A percentile compares a stretch with the other conserved stretches of the same genome.
Evolutionary conservation across 2,113 vertebrate species (phyloP).

Genomic region (Embiotoca jacksoni): DNA sequence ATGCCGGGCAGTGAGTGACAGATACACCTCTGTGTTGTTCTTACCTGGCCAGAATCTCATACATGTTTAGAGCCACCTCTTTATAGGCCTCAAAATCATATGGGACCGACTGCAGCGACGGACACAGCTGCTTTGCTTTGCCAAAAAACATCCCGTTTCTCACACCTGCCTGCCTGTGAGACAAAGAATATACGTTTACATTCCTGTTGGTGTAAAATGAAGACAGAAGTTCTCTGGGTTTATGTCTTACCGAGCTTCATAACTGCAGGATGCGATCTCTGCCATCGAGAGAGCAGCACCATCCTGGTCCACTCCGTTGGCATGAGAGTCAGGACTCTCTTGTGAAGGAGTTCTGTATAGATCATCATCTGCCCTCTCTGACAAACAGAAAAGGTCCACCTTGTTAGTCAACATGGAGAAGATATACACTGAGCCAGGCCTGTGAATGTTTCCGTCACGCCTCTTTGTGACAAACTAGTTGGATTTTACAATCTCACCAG

Average conservation of each 20-base stretch:
- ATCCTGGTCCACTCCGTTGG: conserved; percentile 84
- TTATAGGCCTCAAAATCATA: conserved; percentile 97
- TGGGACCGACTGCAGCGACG: conserved; percentile 90
- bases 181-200: too few species aligned
- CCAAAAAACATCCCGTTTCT: conserved; percentile 99
- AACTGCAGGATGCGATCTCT: conserved; percentile 98
- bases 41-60: conserved; percentile 95
- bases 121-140: conserved; percentile 94
- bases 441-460: background rate
- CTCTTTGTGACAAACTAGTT: background rate
- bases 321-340: conserved; percentile 79
- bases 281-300: conserved; percentile 91
- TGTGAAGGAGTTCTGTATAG: conserved; percentile 82
- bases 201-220: too few species aligned
- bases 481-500: conserved; percentile 79
- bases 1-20: background rate
- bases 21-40: background rate
- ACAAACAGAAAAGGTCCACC: background rate
- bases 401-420: conserved; percentile 1
- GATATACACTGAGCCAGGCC: background rate
- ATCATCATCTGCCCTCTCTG: conserved; percentile 77
- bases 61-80: conserved; percentile 92
- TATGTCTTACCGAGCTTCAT: conserved; percentile 91
- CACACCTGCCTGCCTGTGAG: conserved; percentile 90
- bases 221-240: conserved; percentile 66